Percentiles rank a stretch among this genome's conserved stretches.
phyloP scores from a whole-genome alignment of 2,888 invertebrate species.

The Caenorhabditis panamensis region DNA sequence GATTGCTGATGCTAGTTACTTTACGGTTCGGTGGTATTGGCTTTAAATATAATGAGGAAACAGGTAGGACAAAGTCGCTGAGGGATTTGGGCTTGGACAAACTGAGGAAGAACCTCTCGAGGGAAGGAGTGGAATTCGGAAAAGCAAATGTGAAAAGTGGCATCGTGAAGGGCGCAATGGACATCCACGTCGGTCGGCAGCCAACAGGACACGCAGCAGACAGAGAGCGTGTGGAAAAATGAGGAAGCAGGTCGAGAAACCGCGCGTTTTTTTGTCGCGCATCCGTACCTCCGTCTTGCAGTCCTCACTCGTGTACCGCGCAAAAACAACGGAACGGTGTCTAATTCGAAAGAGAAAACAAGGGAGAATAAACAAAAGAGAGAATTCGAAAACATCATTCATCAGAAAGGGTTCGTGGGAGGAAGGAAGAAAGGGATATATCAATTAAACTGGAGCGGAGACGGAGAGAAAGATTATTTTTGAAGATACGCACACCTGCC shows the following conservation, averaged over 20 bases:
- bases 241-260: slow-evolving; percentile 27
- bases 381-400: slow-evolving; percentile 12
- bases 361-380: not conserved
- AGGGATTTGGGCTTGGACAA: not conserved
- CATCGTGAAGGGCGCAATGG: slow-evolving; percentile 6
- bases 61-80: too few relatives aligned
- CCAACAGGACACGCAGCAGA: not conserved
- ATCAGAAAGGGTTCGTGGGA: not conserved
- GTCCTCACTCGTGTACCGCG: slow-evolving; percentile 4
- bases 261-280: slow-evolving; percentile 39
- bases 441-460: slow-evolving; percentile 39
- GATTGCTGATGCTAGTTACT: slow-evolving; percentile 18
- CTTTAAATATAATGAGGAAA: not conserved
- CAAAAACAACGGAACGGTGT: not conserved
- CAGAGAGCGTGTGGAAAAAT: not conserved
- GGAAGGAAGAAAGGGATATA: slow-evolving; percentile 52
- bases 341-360: not conserved
- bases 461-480: slow-evolving; percentile 12
- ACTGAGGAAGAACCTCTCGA: not conserved
- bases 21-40: too few relatives aligned
- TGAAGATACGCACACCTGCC: slow-evolving; percentile 16
- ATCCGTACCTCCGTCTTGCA: slow-evolving; percentile 30
- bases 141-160: not conserved
- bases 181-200: slow-evolving; percentile 26
- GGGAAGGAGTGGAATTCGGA: not conserved